Conservation (phyloP, 2,113 vertebrate genomes). For the Gobius niger region DNA sequence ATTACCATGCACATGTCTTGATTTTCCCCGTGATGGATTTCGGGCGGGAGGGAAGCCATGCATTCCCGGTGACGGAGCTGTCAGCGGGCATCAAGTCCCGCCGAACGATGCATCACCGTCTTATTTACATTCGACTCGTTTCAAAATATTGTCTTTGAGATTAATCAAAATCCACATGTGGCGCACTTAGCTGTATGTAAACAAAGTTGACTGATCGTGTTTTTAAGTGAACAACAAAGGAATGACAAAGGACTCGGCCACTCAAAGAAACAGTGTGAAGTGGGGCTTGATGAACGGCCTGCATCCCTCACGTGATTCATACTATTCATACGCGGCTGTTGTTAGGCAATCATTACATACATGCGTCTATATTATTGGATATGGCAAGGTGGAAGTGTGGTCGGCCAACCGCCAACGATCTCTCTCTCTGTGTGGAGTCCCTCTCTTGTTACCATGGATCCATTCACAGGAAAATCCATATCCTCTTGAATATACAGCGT, state of each 20-base stretch:
- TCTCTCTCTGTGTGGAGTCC: constrained; percentile 5
- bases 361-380: constrained; percentile 71
- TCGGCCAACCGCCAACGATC: not conserved
- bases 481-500: too few species aligned
- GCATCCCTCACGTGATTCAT: constrained; percentile 7
- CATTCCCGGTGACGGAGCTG: constrained; percentile 71
- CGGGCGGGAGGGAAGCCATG: constrained; percentile 68
- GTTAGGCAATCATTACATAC: constrained; percentile 4
- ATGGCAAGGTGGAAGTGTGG: not conserved
- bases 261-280: constrained; percentile 13
- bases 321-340: not conserved
- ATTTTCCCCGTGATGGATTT: constrained; percentile 76
- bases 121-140: constrained; percentile 73
- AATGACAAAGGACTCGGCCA: constrained; percentile 42
- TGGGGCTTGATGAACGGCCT: constrained; percentile 8
- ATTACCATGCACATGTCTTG: constrained; percentile 81
- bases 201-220: constrained; percentile 55
- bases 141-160: constrained; percentile 74
- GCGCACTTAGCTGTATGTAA: constrained; percentile 34
- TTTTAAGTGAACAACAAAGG: constrained; percentile 48
- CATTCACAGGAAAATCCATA: not conserved
- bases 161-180: constrained; percentile 73
- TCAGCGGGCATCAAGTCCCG: constrained; percentile 73
- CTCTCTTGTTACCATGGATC: not conserved
- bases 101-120: constrained; percentile 75